Base-by-base conservation (phyloP, 2,113 vertebrate genomes). In the Butastur rufipennis region DNA sequence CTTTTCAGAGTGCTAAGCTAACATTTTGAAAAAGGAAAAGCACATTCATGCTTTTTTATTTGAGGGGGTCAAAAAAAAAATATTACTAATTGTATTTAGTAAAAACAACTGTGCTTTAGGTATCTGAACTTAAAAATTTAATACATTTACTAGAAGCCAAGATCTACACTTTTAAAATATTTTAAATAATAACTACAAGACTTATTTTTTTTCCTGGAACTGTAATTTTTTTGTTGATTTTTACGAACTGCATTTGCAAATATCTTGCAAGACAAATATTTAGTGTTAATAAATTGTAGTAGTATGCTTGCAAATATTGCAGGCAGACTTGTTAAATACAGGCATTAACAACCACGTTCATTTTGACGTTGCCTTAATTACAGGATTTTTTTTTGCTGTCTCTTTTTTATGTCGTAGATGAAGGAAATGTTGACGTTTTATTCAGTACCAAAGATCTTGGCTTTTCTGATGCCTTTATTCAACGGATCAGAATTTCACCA, bases 401-500 rank as follows among this genome's bases (percentile, higher is more conserved):
- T 86, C 6, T 73, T 95, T 90, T 77, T 89, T 78, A 16, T 86
- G 19, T 67, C 95, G 63, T 85, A 95, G 97, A 88, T 95, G 92
- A 73, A 92, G 96, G 83, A 73, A 97, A 97, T 65, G 90, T 88
- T 42, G 97, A 98, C 81, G 52, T 98, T 79, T 93, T 99, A 90
- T 98, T 98, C 89, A 97, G 91, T 89, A 73, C 96, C 26, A 96
- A 98, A 96, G 98, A 98, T 81, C 92, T 98, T 63, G 97, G 98
- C 22, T 97, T 98, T 93, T 95, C 97, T 56, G 96, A 97, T 94
- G 96, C 96, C 23, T 94, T 98, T 94, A 96, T 99, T 95, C 99
- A 99, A 90, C 98, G 98, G 84, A 98, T 99, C 88, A 98, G 99
- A 95, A 98, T 99, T 93, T 99, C 99, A 70, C 99, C 99, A 63